Evolutionary conservation across 1,140 invertebrate genomes (phyloP).

Genomic region (Onthophagus taurus): DNA sequence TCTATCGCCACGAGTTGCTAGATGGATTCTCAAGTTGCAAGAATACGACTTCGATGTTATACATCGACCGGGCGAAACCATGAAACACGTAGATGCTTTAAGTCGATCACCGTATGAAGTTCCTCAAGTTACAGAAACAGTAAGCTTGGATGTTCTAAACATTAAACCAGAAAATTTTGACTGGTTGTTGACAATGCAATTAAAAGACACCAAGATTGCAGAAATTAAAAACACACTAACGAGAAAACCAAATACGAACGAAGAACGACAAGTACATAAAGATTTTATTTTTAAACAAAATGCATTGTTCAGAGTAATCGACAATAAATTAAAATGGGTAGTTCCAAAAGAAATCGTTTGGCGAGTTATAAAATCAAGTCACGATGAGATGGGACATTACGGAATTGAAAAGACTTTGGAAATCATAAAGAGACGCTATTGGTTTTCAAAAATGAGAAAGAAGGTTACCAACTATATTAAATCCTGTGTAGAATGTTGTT

Average conservation of each 20-base stretch:
- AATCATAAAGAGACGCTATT: neutral
- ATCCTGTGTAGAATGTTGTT: slow-evolving; percentile 1
- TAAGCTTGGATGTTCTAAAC: neutral
- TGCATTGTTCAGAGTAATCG: neutral
- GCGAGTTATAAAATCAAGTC: neutral
- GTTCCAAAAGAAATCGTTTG: neutral
- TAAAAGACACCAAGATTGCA: no score
- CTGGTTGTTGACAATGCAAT: no score
- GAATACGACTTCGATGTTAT: no score
- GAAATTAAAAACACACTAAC: neutral
- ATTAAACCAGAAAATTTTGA: no score
- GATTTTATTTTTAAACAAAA: neutral
- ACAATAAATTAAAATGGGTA: no score
- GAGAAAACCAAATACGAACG: neutral
- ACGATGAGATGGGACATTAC: neutral
- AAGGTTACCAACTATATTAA: neutral
- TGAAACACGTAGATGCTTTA: no score
- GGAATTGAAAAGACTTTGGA: slow-evolving; percentile 4
- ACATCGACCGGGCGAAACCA: no score
- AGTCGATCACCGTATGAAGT: no score
- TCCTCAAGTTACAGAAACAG: no score
- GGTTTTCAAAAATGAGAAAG: slow-evolving; percentile 1
- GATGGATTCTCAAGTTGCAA: no score
- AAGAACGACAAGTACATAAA: neutral
- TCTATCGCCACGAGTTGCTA: no score